Evolutionary conservation across 1,140 invertebrate genomes (phyloP), one percentile per base, ranked within the genome.

Genomic region (Drosophila murphyi): DNA sequence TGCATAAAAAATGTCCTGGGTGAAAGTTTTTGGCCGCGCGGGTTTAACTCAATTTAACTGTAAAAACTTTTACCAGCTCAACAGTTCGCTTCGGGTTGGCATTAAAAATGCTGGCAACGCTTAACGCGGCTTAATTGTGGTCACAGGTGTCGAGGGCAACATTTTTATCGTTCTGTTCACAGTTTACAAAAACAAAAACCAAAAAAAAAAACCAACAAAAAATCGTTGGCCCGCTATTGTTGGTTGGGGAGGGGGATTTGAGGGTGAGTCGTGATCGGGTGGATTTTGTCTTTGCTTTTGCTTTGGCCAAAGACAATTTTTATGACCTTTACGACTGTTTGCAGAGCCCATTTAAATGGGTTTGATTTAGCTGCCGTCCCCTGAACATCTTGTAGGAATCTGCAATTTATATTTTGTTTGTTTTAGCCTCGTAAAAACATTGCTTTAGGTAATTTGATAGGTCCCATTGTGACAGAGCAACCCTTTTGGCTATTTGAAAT

Each of bases 161-260:
- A 91, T 90, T 90, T 90, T 90, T 90, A 90, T 90, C 85, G 83
- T 90, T 90, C 72, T 87, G 88, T 90, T 90, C 88, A 90, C 82
- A 90, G 88, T 82, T 86, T 86, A 77, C 76, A 70, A 52, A 73
- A 61, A 43, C 63, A 71, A 76, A 76, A 76, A 67, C 20, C 2
- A 41, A 41, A 41, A 41, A 41, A 10, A 41, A 41, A 41, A 41
- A 10, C 3, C 1, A 43, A n/a, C 0, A 43, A n/a, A 43, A 43
- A 20, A 20, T 20, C 39, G 60, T 59, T 43, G 10, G 48, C 37
- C 37, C 48, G 45, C 50, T 71, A 57, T 63, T 70, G 75, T 59
- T 60, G 56, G 45, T 20, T 50, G 20, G 54, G 34, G 29, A 51
- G 28, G 32, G 5, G n/a, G 1, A n/a, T 32, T 10, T 52, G 34